Base-by-base conservation (phyloP, 2,888 invertebrate genomes). In the Xestoiulus laeticollis region DNA sequence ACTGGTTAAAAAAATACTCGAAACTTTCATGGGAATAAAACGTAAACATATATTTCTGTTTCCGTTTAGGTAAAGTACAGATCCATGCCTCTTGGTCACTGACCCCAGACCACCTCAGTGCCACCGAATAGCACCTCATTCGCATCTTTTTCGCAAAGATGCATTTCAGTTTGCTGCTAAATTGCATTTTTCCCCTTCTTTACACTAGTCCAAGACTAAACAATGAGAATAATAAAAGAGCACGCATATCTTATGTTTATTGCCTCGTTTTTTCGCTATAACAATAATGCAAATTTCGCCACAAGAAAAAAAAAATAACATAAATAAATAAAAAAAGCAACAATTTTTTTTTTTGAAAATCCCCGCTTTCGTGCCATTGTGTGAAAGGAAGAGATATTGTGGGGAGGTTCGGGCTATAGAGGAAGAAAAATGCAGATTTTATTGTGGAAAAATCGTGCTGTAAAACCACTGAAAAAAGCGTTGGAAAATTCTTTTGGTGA, bases 141-240 rank as follows among this genome's bases (percentile, higher is more conserved):
- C 26, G 68, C 68, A 26, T 68, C 10, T 68, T 68, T 68, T 68
- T 19, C 8, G 68, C 22, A 19, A 68, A 10, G 6, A 26, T 68
- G 22, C 26, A 1, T 68, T 68, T 68, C n/a, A 26, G 68, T 68
- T 22, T 68, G n/a, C 22, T 8, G 68, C 26, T 68, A 68, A 68
- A 68, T 68, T 68, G 68, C 68, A 5, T 68, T 68, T 68, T 68
- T 26, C 68, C n/a, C n/a, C 5, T 68, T 68, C 19, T 26, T 68
- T 22, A 22, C 68, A 68, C 68, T 68, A 22, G 68, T 26, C 68
- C 68, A 26, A 68, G 10, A 68, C 68, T 68, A 68, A 68, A 68
- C 68, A 68, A 68, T 68, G 68, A 68, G 68, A 26, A 68, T 68
- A 68, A 68, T 68, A 68, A 68, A 68, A 68, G 68, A 68, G 26